Conservation (phyloP, 2,888 invertebrate species). For the Drosophila aldrichi region DNA sequence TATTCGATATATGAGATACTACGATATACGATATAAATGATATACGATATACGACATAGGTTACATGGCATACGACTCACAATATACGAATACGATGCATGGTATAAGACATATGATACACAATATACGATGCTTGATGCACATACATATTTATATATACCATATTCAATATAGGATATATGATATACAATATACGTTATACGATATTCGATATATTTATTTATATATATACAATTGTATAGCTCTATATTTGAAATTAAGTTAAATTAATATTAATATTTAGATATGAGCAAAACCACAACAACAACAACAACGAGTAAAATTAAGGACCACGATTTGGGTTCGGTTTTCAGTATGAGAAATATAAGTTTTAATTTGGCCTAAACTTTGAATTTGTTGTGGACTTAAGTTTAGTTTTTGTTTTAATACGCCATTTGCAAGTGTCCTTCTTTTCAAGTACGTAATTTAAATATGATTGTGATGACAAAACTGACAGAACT, state of each 20-base stretch:
- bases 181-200: neutral
- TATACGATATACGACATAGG: neutral
- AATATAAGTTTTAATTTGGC: conserved; percentile 5
- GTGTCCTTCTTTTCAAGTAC: neutral
- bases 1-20: neutral
- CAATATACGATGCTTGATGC: neutral
- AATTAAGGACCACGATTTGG: neutral
- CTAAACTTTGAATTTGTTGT: conserved; percentile 8
- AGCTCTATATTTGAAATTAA: neutral
- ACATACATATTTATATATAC: neutral
- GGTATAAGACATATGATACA: neutral
- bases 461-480: conserved; percentile 28
- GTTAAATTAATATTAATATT: neutral
- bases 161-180: neutral
- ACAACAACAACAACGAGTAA: conserved; percentile 1
- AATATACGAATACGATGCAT: conserved; percentile 5
- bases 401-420: conserved; percentile 5
- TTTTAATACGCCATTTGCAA: neutral
- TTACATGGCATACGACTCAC: neutral
- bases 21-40: neutral
- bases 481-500: conserved; percentile 40
- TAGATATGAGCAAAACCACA: conserved; percentile 12
- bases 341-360: conserved; percentile 1
- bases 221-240: too few relatives aligned
- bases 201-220: neutral